These are phyloP conservation scores for Echinops telfairi DNA, from an alignment of 2,113 vertebrate genomes.

Conservation along the genomic window DNA sequence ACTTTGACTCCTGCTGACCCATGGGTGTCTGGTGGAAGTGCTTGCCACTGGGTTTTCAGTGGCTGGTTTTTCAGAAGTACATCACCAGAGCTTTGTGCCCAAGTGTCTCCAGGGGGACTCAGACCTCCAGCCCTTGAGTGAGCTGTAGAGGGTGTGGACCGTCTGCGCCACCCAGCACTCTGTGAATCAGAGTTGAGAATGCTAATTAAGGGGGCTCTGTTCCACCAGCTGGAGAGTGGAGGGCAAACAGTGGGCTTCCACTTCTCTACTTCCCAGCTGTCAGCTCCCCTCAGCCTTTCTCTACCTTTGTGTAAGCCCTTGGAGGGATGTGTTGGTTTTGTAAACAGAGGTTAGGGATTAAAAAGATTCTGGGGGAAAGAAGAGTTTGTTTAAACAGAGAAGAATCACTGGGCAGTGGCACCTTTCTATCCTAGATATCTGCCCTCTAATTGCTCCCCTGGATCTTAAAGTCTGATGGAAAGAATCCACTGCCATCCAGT, in stretches of 20 bases:
- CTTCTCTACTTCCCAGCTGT: neutral
- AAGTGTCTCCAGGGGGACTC: neutral
- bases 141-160: neutral
- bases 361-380: neutral
- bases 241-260: neutral
- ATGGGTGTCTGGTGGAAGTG: no score
- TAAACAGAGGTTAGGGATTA: neutral
- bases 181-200: neutral
- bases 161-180: neutral
- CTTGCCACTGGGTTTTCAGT: neutral
- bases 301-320: neutral
- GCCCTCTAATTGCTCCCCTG: neutral
- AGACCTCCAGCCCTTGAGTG: neutral
- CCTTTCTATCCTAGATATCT: neutral
- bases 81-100: no score
- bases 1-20: no score
- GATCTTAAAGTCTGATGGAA: neutral
- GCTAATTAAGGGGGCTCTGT: neutral
- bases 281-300: neutral
- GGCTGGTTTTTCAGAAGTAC: no score
- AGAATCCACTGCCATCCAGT: no score
- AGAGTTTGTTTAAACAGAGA: constrained; percentile 1
- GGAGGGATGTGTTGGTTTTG: constrained; percentile 4
- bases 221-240: neutral
- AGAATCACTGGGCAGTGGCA: neutral